Evolutionary conservation across 2,797 vertebrate genomes (phyloP).

Genomic region (Borostomias antarcticus): DNA sequence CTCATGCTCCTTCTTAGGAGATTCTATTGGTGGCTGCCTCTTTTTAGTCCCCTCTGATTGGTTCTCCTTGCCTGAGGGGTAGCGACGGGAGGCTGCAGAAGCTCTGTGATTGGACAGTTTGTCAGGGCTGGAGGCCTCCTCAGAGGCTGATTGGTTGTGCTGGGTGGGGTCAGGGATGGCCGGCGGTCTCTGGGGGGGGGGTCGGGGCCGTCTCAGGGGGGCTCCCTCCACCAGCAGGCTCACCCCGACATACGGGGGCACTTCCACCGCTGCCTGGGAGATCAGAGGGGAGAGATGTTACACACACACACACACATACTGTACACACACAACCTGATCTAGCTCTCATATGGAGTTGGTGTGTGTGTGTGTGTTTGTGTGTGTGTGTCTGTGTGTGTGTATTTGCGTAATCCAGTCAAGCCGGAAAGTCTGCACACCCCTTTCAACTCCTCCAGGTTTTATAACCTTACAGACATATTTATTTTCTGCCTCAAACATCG

Average conservation of each 20-base stretch:
- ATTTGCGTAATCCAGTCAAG: too few species aligned
- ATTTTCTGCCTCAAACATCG: too few species aligned
- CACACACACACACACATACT: constrained; percentile 10
- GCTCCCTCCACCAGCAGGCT: constrained; percentile 84
- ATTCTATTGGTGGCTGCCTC: constrained; percentile 28
- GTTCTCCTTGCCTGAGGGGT: constrained; percentile 47
- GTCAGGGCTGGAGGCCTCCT: neutral
- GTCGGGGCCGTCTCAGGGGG: constrained; percentile 70
- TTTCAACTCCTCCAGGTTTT: too few species aligned
- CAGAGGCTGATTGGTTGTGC: constrained; percentile 8
- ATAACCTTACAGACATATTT: too few species aligned
- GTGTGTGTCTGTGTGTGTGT: neutral
- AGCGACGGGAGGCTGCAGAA: neutral
- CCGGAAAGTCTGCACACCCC: too few species aligned
- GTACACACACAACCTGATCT: too few species aligned
- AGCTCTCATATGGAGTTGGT: neutral
- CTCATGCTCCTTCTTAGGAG: constrained; percentile 34
- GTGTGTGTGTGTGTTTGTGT: neutral
- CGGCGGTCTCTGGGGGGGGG: constrained; percentile 29
- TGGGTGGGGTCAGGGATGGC: constrained; percentile 19
- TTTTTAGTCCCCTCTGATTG: constrained; percentile 36
- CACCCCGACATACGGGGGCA: constrained; percentile 80
- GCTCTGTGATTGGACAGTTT: constrained; percentile 27
- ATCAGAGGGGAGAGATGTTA: neutral
- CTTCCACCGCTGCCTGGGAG: constrained; percentile 77